Conservation (phyloP, 2,113 vertebrate genomes). For the Clarias batrachus region DNA sequence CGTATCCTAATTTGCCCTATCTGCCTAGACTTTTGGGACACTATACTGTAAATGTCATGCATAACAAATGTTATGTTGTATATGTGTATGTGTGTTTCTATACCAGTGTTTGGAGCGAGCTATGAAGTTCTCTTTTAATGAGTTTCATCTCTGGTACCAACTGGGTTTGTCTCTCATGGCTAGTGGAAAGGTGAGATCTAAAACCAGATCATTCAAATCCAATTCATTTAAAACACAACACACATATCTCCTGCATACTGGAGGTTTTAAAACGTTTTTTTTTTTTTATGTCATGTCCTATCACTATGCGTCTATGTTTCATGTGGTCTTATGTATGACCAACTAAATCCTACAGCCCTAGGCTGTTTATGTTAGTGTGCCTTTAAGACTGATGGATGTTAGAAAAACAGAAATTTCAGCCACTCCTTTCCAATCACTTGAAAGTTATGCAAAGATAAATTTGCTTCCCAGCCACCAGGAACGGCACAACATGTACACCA, state of each 20-base stretch:
- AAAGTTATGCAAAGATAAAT: constrained; percentile 20
- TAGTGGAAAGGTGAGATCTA: constrained; percentile 88
- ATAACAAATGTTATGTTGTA: background rate
- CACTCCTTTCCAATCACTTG: constrained; percentile 7
- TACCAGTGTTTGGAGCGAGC: constrained; percentile 92
- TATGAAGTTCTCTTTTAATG: constrained; percentile 95
- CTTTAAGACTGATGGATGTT: background rate
- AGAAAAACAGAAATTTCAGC: background rate
- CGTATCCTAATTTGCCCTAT: too few relatives aligned
- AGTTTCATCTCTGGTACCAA: constrained; percentile 98
- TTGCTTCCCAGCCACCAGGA: constrained; percentile 7
- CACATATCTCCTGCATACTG: background rate
- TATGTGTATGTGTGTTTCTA: constrained; percentile 22
- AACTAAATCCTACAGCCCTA: background rate
- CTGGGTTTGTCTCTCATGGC: constrained; percentile 94
- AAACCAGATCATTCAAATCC: background rate
- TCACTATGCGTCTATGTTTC: background rate
- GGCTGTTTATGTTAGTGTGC: background rate
- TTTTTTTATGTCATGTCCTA: too few relatives aligned
- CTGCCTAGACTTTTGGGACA: too few relatives aligned
- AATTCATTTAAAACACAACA: background rate
- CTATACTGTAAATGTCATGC: background rate
- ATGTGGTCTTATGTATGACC: background rate
- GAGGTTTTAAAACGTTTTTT: background rate
- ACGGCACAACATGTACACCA: background rate